Base-by-base conservation (phyloP, 2,113 vertebrate genomes). In the Phoenicopterus ruber region DNA sequence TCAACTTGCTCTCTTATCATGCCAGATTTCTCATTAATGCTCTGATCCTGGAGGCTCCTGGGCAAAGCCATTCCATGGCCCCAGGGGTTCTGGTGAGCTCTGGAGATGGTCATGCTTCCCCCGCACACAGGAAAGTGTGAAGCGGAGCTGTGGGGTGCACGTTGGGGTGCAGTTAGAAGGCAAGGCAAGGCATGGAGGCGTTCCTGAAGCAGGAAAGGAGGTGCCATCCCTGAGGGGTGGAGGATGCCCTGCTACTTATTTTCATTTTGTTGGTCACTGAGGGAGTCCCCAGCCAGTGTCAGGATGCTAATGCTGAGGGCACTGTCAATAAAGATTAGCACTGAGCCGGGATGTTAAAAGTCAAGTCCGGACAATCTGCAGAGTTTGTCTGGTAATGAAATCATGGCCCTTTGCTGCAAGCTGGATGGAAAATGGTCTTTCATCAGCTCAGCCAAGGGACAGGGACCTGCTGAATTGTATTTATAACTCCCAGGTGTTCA, bases 11-110 rank as follows among this genome's bases (percentile, higher is more conserved):
- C 16, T 55, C 10, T 28, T 31, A 17, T 7, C 0, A 0, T 13
- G 14, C 34, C 63, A 47, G 9, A 8, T 36, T 54, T 61, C 52
- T 59, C 29, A 26, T 4, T 9, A 62, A 20, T 20, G 54, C 20
- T 65, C 57, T 38, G 57, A 85, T 10, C 24, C 38, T 72, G 77
- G 31, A 28, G 42, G 38, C 6, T 89, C 13, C 7, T 36, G n/a
- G 22, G 11, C 12, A 74, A 7, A 26, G 26, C 10, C 1, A 0
- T 13, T 26, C 14, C 28, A 3, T 14, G 38, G 38, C 5, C 7
- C 14, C 38, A 22, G 13, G 19, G 10, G 17, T n/a, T 46, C 42
- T 61, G 50, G 19, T 72, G 22, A 40, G 34, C 42, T 79, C 61
- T 49, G 26, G 28, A 38, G 7, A 8, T 2, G 5, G 16, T 19